Evolutionary conservation across 2,888 invertebrate species (phyloP), one percentile per base, ranked within the genome.

Genomic region (Scrobipalpa atriplicella): DNA sequence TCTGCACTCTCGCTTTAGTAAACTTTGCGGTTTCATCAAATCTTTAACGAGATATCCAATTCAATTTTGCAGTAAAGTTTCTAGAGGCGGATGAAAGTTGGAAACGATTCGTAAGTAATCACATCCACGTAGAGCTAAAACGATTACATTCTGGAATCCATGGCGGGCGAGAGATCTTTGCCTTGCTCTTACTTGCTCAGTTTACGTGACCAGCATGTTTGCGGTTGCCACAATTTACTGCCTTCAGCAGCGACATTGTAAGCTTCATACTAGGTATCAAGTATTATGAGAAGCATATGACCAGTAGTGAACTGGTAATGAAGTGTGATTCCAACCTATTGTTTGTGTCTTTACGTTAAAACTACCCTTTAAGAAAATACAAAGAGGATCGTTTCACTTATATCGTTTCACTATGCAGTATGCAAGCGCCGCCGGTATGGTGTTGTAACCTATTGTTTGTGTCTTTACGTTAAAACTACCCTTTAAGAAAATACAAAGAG

Each of bases 181-280:
- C 18, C 18, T 47, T 13, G 43, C 3, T 21, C 19, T 19, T 21
- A 54, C 54, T 19, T 13, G 54, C 54, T 56, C 21, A 11, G 47
- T 47, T 47, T 21, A 21, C 54, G 54, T 56, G 54, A 29, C 54
- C 21, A 13, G 54, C 54, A 56, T 56, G 21, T 56, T 52, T 19
- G 16, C 18, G 18, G 10, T 56, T 56, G 54, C 54, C 21, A 56
- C 21, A 56, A 21, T 21, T 21, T 56, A 56, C 54, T 21, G 19
- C 47, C n/a, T 5, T 47, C 47, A n/a, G 47, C n/a, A 0, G 16
- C n/a, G 16, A 47, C 47, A 10, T n/a, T 47, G 47, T 47, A 47
- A 47, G 10, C 47, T 47, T 47, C n/a, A 6, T 47, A 47, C 47
- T 47, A 47, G 47, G n/a, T 47, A 47, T 47, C n/a, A 47, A 16